Conservation (phyloP, 1,140 invertebrate genomes). For the Zaprionus ghesquierei region DNA sequence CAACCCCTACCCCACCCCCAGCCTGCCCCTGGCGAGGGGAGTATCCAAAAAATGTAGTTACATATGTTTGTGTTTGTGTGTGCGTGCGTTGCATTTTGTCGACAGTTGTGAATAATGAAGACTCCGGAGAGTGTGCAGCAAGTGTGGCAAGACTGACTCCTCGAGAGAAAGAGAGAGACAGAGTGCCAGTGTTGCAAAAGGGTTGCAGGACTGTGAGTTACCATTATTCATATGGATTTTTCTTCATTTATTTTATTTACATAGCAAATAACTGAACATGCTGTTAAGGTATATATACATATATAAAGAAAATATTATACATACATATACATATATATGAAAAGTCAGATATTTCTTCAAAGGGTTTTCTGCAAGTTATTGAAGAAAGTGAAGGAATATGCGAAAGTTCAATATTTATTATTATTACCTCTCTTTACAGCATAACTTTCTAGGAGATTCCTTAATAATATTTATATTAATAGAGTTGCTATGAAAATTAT, state of each 20-base stretch:
- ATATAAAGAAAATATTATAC: too few relatives aligned
- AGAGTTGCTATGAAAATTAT: too few relatives aligned
- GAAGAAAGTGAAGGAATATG: neutral
- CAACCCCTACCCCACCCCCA: neutral
- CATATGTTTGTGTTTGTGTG: conserved; percentile 1
- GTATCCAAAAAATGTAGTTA: conserved; percentile 21
- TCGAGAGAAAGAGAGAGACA: too few relatives aligned
- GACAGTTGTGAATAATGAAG: conserved; percentile 27
- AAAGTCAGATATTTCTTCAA: neutral
- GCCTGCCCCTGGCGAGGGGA: neutral
- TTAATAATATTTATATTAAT: too few relatives aligned
- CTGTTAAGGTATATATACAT: neutral
- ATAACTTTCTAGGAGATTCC: too few relatives aligned
- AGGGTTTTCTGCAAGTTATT: neutral
- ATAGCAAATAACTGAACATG: neutral
- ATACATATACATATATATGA: neutral
- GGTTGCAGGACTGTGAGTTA: neutral
- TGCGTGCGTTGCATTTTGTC: conserved; percentile 20
- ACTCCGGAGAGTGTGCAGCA: conserved; percentile 3
- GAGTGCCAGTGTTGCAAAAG: neutral
- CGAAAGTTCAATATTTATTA: too few relatives aligned
- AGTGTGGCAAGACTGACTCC: neutral
- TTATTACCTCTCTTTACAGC: too few relatives aligned
- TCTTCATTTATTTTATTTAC: neutral
- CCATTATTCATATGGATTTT: neutral